A percentile compares a stretch with the other conserved stretches of the same genome.
phyloP scores from a whole-genome alignment of 2,113 vertebrate genomes.

The Fregetta grallaria region DNA sequence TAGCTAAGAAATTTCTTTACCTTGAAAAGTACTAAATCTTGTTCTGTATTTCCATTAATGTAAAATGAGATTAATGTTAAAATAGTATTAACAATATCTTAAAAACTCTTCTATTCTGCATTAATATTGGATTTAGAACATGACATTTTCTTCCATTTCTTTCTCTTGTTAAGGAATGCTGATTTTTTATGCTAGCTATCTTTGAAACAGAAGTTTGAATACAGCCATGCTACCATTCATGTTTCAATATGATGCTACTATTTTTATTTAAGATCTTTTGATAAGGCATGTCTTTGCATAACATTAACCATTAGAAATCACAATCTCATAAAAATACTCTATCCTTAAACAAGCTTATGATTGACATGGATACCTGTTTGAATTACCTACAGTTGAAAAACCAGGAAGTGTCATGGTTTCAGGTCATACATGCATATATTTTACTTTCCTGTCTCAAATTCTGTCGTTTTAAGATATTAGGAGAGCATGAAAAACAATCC shows the following conservation, averaged over 20 bases:
- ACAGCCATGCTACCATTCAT: background rate
- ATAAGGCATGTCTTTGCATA: background rate
- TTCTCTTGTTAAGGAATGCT: background rate
- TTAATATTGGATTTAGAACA: background rate
- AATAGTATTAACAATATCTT: background rate
- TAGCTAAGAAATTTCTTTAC: background rate
- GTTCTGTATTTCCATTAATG: background rate
- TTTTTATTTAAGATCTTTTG: background rate
- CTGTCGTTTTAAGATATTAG: background rate
- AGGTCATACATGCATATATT: background rate
- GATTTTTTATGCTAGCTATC: background rate
- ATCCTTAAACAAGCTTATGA: background rate
- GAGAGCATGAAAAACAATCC: background rate
- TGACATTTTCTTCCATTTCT: background rate
- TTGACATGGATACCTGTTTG: background rate
- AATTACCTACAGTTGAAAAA: constrained; percentile 7
- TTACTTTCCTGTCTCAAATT: background rate
- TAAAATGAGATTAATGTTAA: background rate
- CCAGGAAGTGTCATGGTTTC: background rate
- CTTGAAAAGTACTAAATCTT: background rate
- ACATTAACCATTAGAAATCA: background rate
- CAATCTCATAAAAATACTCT: background rate
- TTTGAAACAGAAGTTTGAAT: background rate
- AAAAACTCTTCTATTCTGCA: background rate
- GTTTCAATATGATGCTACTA: background rate